phyloP scores from a whole-genome alignment of 1,140 invertebrate genomes.

The Thaumatotibia leucotreta region DNA sequence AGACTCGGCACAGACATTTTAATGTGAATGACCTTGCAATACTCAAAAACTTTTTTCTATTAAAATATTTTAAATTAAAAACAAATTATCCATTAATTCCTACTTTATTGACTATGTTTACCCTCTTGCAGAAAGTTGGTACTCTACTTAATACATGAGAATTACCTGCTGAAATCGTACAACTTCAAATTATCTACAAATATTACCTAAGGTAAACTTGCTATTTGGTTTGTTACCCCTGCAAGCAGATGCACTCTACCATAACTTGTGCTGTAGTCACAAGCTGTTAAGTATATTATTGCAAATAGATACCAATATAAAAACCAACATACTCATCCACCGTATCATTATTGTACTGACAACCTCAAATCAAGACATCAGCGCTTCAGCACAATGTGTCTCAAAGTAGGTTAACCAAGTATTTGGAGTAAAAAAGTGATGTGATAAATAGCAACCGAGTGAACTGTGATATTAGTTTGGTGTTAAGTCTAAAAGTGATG shows the following conservation, averaged over 20 bases:
- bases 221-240: not conserved
- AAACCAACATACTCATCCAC: conserved; percentile 14
- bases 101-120: no score
- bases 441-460: not conserved
- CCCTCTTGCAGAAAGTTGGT: no score
- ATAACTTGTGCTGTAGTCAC: not conserved
- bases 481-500: no score
- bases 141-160: no score
- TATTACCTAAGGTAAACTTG: not conserved
- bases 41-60: no score
- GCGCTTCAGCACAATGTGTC: not conserved
- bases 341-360: conserved; percentile 3
- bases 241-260: conserved; percentile 10
- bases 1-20: no score
- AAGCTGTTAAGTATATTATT: conserved; percentile 11
- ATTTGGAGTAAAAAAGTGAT: not conserved
- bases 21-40: no score
- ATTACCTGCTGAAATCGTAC: no score
- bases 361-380: conserved; percentile 9
- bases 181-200: no score
- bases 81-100: no score
- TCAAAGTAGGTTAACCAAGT: conserved; percentile 3
- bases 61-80: no score
- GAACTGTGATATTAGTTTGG: not conserved
- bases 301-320: conserved; percentile 14